Evolutionary conservation across 2,797 vertebrate species (phyloP).

Genomic region (Varecia variegata): DNA sequence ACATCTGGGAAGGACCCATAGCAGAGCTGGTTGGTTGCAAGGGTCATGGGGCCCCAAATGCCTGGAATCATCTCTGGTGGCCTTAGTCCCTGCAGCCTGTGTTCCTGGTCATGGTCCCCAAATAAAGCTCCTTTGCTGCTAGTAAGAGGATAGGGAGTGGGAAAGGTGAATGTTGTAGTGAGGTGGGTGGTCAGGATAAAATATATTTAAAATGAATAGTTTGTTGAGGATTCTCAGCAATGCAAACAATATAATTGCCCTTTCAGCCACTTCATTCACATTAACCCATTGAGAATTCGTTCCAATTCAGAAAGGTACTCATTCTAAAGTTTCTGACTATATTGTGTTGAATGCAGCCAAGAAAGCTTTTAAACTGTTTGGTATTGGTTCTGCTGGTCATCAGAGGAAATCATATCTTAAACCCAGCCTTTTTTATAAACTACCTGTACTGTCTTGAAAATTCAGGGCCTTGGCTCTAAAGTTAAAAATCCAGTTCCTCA

Average conservation of each 20-base stretch:
- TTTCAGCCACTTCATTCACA: background rate
- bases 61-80: too few relatives aligned
- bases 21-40: background rate
- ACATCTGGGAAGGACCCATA: background rate
- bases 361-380: background rate
- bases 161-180: background rate
- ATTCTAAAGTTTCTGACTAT: background rate
- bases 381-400: background rate
- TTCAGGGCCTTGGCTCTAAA: background rate
- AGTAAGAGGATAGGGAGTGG: rapidly evolving
- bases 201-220: background rate
- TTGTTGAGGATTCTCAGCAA: background rate
- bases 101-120: background rate
- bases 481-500: background rate
- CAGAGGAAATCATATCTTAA: background rate
- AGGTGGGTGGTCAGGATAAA: background rate
- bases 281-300: background rate
- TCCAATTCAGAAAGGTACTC: background rate
- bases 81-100: background rate
- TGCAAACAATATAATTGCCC: background rate
- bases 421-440: background rate
- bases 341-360: background rate
- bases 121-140: background rate
- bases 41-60: background rate
- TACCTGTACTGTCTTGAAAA: background rate